Evolutionary conservation across 2,113 vertebrate genomes (phyloP).

Genomic region (Ornithorhynchus anatinus): DNA sequence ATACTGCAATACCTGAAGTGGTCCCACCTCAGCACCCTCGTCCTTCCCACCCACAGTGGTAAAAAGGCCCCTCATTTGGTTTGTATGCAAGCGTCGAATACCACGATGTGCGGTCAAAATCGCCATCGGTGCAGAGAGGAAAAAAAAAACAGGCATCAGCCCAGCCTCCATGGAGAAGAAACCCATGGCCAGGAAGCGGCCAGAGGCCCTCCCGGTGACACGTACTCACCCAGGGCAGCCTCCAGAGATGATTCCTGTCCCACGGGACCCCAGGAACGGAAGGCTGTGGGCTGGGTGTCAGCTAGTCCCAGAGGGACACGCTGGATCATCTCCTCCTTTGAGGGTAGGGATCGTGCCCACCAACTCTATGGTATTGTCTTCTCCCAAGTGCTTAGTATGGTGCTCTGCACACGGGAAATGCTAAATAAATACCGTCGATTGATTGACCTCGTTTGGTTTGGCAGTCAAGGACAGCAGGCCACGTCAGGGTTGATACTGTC

Average conservation of each 20-base stretch:
- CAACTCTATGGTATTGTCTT: no score
- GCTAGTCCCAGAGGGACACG: no score
- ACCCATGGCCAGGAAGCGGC: conserved; percentile 48
- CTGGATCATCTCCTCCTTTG: no score
- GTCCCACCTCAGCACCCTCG: conserved; percentile 29
- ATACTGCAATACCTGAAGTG: conserved; percentile 59
- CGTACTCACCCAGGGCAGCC: conserved; percentile 25
- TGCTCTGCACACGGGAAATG: no score
- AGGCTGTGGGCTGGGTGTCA: no score
- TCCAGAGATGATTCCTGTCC: background rate
- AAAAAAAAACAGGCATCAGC: conserved; percentile 40
- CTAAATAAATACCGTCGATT: no score
- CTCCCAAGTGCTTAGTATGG: no score
- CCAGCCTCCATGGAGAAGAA: conserved; percentile 56
- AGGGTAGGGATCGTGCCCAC: no score
- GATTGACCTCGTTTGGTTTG: background rate
- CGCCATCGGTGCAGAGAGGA: no score
- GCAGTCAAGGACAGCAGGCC: conserved; percentile 5
- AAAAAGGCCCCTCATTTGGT: conserved; percentile 28
- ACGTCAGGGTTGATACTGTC: conserved; percentile 20
- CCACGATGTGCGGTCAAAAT: no score
- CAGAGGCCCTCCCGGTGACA: conserved; percentile 39
- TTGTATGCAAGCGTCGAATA: no score
- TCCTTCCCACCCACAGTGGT: conserved; percentile 62
- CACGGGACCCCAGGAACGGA: no score